These are phyloP conservation scores for Slavum lentiscoides DNA, from an alignment of 2,888 invertebrate genomes.

Conservation along the genomic window DNA sequence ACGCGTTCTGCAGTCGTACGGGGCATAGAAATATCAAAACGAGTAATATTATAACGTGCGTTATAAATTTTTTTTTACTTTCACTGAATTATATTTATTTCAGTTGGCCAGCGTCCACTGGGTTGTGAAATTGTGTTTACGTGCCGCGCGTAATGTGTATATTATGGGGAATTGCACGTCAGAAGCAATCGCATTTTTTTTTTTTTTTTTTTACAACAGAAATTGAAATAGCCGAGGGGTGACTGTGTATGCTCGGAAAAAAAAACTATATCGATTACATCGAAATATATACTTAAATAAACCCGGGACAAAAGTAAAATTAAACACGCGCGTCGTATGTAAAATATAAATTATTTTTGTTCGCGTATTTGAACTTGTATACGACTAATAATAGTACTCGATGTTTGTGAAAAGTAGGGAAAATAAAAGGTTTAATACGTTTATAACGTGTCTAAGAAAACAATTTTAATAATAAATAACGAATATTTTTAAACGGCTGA, in stretches of 20 bases:
- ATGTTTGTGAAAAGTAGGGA: no score
- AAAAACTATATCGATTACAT: not conserved
- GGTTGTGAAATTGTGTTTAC: constrained; percentile 46
- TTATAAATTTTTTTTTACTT: constrained; percentile 44
- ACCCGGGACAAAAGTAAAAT: not conserved
- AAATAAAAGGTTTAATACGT: no score
- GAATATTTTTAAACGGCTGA: no score
- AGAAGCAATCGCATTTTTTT: not conserved
- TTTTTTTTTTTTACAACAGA: constrained; percentile 13
- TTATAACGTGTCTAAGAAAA: no score
- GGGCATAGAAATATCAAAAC: constrained; percentile 25
- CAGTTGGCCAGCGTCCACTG: constrained; percentile 49
- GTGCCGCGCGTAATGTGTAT: constrained; percentile 16
- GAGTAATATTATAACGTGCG: constrained; percentile 26
- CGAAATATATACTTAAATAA: not conserved
- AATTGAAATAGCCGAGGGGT: not conserved
- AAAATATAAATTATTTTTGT: no score
- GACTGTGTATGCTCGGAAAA: no score
- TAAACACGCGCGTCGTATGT: not conserved
- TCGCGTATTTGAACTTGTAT: no score
- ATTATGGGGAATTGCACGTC: constrained; percentile 37
- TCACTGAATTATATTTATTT: constrained; percentile 51
- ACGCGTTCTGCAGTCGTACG: not conserved
- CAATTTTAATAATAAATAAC: no score
- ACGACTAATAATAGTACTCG: no score